phyloP scores from a whole-genome alignment of 2,113 vertebrate genomes.

The Phocoena phocoena region DNA sequence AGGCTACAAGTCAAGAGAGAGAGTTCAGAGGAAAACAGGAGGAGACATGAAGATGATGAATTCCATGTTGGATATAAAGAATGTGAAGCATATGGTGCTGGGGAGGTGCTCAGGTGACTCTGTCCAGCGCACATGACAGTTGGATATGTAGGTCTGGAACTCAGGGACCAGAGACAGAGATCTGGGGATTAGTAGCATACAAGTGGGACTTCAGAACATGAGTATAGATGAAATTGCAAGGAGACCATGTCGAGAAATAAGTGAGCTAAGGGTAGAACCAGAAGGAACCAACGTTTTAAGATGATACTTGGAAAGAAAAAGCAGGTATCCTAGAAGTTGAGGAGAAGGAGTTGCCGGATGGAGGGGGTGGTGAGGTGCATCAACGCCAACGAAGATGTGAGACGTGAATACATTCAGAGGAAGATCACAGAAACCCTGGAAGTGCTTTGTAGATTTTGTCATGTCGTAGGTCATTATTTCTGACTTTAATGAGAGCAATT shows the following conservation, averaged over 20 bases:
- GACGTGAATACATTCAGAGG: rapidly evolving
- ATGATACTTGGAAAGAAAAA: not conserved
- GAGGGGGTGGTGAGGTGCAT: not conserved
- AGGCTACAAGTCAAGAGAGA: conserved; percentile 23
- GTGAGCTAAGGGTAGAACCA: not conserved
- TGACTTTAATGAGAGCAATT: conserved; percentile 19
- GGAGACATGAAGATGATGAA: conserved; percentile 31
- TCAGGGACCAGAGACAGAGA: not conserved
- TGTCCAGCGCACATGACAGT: not conserved
- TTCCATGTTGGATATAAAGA: not conserved
- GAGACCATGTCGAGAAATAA: not conserved
- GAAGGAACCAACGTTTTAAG: not conserved
- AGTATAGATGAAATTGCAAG: not conserved
- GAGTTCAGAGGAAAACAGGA: conserved; percentile 32
- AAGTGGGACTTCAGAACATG: not conserved
- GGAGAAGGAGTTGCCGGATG: not conserved
- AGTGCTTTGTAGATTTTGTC: not conserved
- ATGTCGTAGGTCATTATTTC: not conserved
- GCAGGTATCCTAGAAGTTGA: not conserved
- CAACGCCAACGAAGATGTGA: not conserved
- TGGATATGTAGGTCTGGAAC: not conserved
- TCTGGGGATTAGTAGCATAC: not conserved
- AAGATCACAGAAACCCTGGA: not conserved
- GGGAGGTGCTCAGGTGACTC: not conserved
- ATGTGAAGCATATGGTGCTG: not conserved